Conservation (phyloP, 2,797 vertebrate genomes). For the Poecilia wingei region DNA sequence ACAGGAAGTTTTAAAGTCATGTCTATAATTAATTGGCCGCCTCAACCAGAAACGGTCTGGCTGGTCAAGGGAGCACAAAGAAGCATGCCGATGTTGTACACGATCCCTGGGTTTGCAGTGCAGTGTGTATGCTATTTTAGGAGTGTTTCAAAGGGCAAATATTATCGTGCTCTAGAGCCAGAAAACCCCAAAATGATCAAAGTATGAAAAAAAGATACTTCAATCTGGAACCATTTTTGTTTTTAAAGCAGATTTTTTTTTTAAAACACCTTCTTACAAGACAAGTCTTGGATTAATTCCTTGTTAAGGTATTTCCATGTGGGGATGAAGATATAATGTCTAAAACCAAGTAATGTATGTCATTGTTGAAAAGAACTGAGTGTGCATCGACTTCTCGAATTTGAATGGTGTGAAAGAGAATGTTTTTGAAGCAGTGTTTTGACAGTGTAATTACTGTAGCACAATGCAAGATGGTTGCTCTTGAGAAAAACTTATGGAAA, state of each 20-base stretch:
- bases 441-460: neutral
- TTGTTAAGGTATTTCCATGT: neutral
- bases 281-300: neutral
- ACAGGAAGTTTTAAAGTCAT: conserved; percentile 88
- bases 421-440: neutral
- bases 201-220: neutral
- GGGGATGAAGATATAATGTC: neutral
- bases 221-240: neutral
- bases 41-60: conserved; percentile 76
- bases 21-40: conserved; percentile 85
- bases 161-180: neutral
- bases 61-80: conserved; percentile 74
- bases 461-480: neutral
- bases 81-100: conserved; percentile 65
- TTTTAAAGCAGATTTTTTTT: neutral
- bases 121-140: neutral
- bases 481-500: neutral
- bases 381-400: neutral
- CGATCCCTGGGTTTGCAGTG: conserved; percentile 55
- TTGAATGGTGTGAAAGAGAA: neutral
- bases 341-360: neutral
- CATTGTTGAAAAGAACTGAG: neutral
- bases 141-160: neutral
- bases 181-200: neutral
- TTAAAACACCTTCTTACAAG: no score